A percentile compares a stretch with the other conserved stretches of the same genome.
Conservation (phyloP, 2,888 invertebrate genomes). For the Melanostoma mellinum region DNA sequence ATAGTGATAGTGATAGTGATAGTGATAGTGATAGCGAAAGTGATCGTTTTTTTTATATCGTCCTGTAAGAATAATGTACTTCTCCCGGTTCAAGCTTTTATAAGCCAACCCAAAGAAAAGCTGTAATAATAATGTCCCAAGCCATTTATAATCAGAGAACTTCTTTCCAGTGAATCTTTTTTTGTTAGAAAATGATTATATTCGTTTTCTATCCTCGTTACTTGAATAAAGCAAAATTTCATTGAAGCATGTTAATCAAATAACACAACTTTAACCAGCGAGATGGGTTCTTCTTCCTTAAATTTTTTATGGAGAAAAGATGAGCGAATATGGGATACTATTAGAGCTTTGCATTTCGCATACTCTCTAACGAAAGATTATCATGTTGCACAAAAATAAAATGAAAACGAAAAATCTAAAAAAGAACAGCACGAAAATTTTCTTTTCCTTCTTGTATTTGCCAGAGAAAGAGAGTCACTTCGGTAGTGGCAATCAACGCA, state of each 20-base stretch:
- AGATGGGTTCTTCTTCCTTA: no score
- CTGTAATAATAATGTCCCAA: no score
- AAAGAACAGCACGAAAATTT: slow-evolving; percentile 10
- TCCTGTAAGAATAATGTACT: no score
- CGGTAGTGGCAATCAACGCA: slow-evolving; percentile 53
- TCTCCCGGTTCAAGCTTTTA: no score
- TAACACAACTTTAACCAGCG: no score
- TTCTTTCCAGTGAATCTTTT: no score
- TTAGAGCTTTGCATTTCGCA: neutral
- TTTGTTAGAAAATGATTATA: no score
- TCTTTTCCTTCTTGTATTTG: slow-evolving; percentile 17
- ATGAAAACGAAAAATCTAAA: slow-evolving; percentile 9
- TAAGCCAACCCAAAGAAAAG: no score
- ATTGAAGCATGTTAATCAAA: no score
- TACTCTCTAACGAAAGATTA: neutral
- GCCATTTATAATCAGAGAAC: no score
- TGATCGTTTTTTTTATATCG: neutral
- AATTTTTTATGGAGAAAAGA: slow-evolving; percentile 6
- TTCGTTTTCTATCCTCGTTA: no score
- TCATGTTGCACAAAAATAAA: slow-evolving; percentile 8
- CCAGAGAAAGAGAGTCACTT: slow-evolving; percentile 30
- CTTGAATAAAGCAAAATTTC: no score
- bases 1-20: slow-evolving; percentile 12
- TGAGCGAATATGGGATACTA: slow-evolving; percentile 41
- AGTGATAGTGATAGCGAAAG: slow-evolving; percentile 9